Conservation (phyloP, 35 echinoderm and acorn worm genomes). For the Ophioderma brevispina region DNA sequence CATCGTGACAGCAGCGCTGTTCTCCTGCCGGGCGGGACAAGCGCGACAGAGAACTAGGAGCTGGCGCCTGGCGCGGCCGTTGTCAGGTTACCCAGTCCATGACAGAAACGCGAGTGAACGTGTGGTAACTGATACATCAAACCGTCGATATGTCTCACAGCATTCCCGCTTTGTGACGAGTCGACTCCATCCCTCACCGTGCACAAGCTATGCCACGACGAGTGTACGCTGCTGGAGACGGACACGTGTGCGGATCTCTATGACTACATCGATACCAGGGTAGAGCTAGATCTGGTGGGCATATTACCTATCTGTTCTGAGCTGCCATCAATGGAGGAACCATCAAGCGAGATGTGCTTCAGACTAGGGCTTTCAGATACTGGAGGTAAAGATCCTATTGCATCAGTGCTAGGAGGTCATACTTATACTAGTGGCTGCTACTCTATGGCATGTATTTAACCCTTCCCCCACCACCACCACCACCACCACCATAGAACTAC, state of each 20-base stretch:
- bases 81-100: slow-evolving; percentile 31
- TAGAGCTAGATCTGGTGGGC: slow-evolving; percentile 29
- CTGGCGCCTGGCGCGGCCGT: slow-evolving; percentile 31
- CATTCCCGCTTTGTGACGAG: slow-evolving; percentile 85
- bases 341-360: slow-evolving; percentile 48
- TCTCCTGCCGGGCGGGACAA: slow-evolving; percentile 36
- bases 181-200: not conserved
- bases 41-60: slow-evolving; percentile 59
- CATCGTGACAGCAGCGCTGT: slow-evolving; percentile 43
- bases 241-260: slow-evolving; percentile 68
- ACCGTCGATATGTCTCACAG: slow-evolving; percentile 84
- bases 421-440: too few relatives aligned
- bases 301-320: slow-evolving; percentile 83
- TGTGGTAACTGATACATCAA: slow-evolving; percentile 62
- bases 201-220: slow-evolving; percentile 74
- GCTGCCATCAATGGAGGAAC: slow-evolving; percentile 45
- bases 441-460: too few relatives aligned
- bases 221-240: slow-evolving; percentile 68
- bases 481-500: too few relatives aligned
- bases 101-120: not conserved
- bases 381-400: too few relatives aligned
- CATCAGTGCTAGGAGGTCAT: too few relatives aligned
- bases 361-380: slow-evolving; percentile 51
- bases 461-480: too few relatives aligned
- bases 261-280: slow-evolving; percentile 57